These are phyloP conservation scores for Rhinatrema bivittatum DNA, from an alignment of 2,797 vertebrate species.

Conservation along the genomic window DNA sequence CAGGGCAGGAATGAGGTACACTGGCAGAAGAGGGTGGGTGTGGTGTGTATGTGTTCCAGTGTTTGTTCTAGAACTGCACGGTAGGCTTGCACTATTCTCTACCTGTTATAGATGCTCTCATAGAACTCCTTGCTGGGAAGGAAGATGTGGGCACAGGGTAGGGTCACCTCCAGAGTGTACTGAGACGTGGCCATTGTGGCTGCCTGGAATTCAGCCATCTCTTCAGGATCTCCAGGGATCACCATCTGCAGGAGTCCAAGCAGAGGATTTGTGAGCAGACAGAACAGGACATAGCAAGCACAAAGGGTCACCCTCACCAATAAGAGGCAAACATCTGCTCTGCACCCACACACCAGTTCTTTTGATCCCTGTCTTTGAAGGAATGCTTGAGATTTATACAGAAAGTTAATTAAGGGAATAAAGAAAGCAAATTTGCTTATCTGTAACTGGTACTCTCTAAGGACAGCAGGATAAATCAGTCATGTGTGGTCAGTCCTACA, in stretches of 20 bases:
- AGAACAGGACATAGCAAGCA: not conserved
- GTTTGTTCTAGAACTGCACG: too few species aligned
- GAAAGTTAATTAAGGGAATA: too few species aligned
- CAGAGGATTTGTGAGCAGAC: too few species aligned
- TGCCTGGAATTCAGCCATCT: constrained; percentile 80
- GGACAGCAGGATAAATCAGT: too few species aligned
- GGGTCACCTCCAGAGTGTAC: constrained; percentile 70
- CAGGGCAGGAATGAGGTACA: not conserved
- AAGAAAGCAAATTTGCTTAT: too few species aligned
- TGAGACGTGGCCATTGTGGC: constrained; percentile 73
- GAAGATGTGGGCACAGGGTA: constrained; percentile 72
- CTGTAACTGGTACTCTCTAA: too few species aligned
- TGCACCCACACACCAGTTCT: not conserved
- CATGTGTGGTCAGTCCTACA: too few species aligned
- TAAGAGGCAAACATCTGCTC: not conserved
- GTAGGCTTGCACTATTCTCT: too few species aligned
- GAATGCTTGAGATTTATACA: too few species aligned
- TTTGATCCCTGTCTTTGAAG: not conserved
- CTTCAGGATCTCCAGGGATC: constrained; percentile 81
- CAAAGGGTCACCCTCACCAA: too few species aligned
- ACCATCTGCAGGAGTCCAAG: constrained; percentile 67
- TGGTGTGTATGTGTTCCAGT: too few species aligned
- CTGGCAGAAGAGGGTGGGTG: not conserved
- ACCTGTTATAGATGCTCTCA: constrained; percentile 89
- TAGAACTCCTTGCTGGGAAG: constrained; percentile 85